Percentiles rank a stretch among this genome's conserved stretches.
These are phyloP conservation scores for Sapayoa aenigma DNA, from an alignment of 2,113 vertebrate species.

Conservation along the genomic window DNA sequence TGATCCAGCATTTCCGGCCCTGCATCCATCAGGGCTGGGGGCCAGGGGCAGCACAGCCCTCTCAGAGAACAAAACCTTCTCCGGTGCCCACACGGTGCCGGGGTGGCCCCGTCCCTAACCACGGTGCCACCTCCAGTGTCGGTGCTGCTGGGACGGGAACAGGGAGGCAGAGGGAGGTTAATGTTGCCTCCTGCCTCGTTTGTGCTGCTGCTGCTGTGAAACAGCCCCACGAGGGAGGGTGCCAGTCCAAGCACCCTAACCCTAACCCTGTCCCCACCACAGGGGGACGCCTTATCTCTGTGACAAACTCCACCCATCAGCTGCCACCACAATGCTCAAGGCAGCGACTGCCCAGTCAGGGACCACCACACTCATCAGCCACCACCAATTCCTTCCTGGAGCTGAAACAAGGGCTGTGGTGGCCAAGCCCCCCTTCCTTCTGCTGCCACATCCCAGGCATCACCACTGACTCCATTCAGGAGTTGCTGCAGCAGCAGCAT, in stretches of 20 bases:
- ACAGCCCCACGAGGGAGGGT: not conserved
- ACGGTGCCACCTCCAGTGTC: not conserved
- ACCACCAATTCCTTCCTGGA: not conserved
- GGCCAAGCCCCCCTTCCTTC: not conserved
- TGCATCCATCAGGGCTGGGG: not conserved
- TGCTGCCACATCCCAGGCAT: not conserved
- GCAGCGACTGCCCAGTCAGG: not conserved
- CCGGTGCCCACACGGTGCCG: not conserved
- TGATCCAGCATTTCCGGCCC: not conserved
- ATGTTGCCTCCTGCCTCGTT: not conserved
- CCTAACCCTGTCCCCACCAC: not conserved
- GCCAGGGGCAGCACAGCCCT: not conserved
- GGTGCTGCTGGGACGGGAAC: not conserved
- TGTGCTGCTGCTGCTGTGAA: not conserved
- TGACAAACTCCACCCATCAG: not conserved
- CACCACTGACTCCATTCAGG: not conserved
- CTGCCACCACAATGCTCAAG: not conserved
- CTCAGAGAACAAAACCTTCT: accelerated
- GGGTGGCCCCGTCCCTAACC: not conserved
- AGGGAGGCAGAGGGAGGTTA: not conserved
- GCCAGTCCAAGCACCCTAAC: not conserved
- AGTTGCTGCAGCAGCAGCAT: not conserved
- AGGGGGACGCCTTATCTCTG: not conserved
- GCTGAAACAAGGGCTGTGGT: not conserved
- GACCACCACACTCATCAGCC: not conserved